phyloP scores from a whole-genome alignment of 2,797 vertebrate genomes.

The Channallabes apus region DNA sequence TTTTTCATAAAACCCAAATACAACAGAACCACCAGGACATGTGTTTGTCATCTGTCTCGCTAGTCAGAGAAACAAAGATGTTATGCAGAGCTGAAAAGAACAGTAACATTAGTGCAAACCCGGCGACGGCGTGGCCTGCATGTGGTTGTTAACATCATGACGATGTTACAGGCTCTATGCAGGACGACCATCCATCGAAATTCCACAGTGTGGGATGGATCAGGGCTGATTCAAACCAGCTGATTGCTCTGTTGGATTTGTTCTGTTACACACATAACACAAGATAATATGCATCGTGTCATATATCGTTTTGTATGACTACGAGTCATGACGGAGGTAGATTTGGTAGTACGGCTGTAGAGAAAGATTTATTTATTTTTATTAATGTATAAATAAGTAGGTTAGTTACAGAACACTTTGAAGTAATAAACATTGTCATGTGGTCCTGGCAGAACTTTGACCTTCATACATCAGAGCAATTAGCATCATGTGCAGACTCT shows the following conservation, averaged over 20 bases:
- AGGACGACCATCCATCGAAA: slow-evolving; percentile 29
- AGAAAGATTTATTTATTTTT: not conserved
- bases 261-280: slow-evolving; percentile 16
- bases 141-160: slow-evolving; percentile 14
- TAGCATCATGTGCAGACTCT: slow-evolving; percentile 55
- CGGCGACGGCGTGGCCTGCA: slow-evolving; percentile 14
- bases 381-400: not conserved
- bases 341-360: not conserved
- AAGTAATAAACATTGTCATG: not conserved
- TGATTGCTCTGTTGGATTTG: slow-evolving; percentile 26
- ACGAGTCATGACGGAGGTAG: slow-evolving; percentile 30
- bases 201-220: slow-evolving; percentile 39
- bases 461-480: slow-evolving; percentile 23
- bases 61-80: not conserved
- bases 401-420: slow-evolving; percentile 23
- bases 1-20: not conserved
- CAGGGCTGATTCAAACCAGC: slow-evolving; percentile 25
- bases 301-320: slow-evolving; percentile 23
- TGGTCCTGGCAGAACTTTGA: slow-evolving; percentile 1
- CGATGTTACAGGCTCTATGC: slow-evolving; percentile 2
- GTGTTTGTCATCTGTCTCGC: slow-evolving; percentile 43
- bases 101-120: slow-evolving; percentile 9
- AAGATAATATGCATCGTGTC: slow-evolving; percentile 32
- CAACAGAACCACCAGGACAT: not conserved
- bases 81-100: slow-evolving; percentile 33